These are phyloP conservation scores for Potorous gilbertii DNA, from an alignment of 2,797 vertebrate species.

Conservation along the genomic window DNA sequence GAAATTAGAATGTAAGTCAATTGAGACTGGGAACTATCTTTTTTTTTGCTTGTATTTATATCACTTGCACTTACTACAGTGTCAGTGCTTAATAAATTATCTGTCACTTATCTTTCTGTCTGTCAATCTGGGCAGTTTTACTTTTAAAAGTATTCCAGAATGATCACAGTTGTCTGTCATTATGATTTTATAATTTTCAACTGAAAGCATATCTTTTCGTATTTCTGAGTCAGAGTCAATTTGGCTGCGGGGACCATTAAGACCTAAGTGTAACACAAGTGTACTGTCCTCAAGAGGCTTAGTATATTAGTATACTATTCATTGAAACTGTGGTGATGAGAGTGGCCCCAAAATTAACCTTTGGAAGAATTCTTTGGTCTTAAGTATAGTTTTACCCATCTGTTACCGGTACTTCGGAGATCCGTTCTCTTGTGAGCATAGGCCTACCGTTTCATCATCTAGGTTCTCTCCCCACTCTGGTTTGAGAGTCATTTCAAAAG, in stretches of 20 bases:
- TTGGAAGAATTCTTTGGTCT: no score
- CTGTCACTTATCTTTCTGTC: no score
- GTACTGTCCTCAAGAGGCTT: background rate
- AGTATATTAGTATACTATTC: background rate
- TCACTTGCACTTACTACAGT: background rate
- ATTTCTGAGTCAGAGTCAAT: background rate
- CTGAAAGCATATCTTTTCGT: slow-evolving; percentile 26
- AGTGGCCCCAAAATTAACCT: background rate
- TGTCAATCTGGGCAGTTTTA: background rate
- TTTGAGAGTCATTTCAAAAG: background rate
- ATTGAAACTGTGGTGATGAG: background rate
- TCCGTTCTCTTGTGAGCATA: background rate
- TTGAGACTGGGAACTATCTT: background rate
- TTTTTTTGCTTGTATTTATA: background rate
- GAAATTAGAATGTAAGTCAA: background rate
- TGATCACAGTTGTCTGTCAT: background rate
- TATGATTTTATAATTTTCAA: background rate
- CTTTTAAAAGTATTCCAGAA: background rate
- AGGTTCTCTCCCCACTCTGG: background rate
- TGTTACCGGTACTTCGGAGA: background rate
- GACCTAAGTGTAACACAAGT: background rate
- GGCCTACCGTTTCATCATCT: background rate
- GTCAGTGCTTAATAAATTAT: background rate
- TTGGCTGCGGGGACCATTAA: background rate
- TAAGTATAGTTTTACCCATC: background rate